A percentile compares a stretch with the other conserved stretches of the same genome.
These are phyloP conservation scores for Anguilla anguilla DNA, from an alignment of 2,797 vertebrate genomes.

Conservation along the genomic window DNA sequence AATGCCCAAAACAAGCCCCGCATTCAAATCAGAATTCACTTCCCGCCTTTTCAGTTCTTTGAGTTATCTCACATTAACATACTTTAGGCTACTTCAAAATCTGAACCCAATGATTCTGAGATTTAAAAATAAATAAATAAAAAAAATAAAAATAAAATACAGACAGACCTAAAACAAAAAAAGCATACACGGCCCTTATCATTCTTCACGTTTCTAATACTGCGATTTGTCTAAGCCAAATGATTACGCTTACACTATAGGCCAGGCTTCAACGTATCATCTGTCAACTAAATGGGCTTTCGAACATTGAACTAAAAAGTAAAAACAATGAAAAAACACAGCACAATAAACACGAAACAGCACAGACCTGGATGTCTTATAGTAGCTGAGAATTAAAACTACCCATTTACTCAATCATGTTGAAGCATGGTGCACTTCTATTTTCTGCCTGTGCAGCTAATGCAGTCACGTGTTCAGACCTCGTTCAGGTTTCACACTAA, in stretches of 20 bases:
- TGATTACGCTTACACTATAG: not conserved
- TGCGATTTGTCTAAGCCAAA: not conserved
- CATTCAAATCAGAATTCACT: constrained; percentile 74
- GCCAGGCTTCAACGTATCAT: not conserved
- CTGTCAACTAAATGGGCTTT: not conserved
- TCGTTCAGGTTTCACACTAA: not conserved
- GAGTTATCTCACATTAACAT: not conserved
- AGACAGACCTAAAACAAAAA: not conserved
- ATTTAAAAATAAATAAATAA: not conserved
- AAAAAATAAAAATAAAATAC: not conserved
- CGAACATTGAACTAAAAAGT: not conserved
- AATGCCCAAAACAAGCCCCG: constrained; percentile 58
- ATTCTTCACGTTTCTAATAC: not conserved
- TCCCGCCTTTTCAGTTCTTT: constrained; percentile 58
- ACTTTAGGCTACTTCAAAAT: not conserved
- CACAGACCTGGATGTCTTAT: not conserved
- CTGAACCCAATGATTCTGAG: not conserved
- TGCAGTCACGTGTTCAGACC: not conserved
- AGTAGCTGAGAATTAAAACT: not conserved
- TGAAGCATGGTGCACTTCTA: not conserved
- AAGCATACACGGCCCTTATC: not conserved
- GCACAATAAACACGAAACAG: not conserved
- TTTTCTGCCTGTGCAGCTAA: not conserved
- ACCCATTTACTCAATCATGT: not conserved
- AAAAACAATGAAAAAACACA: not conserved